Conservation (phyloP, 2,888 invertebrate species). For the Alloscopus bannaensis region DNA sequence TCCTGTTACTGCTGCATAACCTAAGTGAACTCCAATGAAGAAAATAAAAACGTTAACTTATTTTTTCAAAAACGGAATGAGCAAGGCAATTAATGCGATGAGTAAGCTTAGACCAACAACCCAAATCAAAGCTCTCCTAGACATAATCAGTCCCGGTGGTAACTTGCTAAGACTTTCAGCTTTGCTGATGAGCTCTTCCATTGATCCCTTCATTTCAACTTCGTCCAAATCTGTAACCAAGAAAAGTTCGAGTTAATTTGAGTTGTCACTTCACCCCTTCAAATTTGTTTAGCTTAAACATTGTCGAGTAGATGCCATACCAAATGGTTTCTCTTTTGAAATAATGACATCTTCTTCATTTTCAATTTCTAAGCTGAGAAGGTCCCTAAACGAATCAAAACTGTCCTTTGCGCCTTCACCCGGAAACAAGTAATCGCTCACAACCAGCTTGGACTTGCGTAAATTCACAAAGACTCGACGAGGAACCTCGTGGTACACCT, state of each 20-base stretch:
- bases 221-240: constrained; percentile 65
- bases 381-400: constrained; percentile 86
- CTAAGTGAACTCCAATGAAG: no score
- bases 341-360: constrained; percentile 77
- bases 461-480: constrained; percentile 88
- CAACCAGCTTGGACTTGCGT: constrained; percentile 81
- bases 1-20: no score
- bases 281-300: background rate
- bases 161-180: constrained; percentile 67
- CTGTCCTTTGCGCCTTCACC: constrained; percentile 92
- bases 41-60: no score
- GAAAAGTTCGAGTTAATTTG: background rate
- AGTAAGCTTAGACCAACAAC: constrained; percentile 35
- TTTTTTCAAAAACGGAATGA: constrained; percentile 42
- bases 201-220: constrained; percentile 65
- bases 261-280: background rate
- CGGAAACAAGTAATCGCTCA: constrained; percentile 92
- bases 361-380: constrained; percentile 85
- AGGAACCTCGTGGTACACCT: constrained; percentile 86
- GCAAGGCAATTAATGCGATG: constrained; percentile 26
- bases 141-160: constrained; percentile 54
- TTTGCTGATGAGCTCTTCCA: constrained; percentile 68
- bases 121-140: constrained; percentile 37
- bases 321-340: constrained; percentile 68
- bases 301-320: no score